Conservation (phyloP, 2,113 vertebrate species). For the Meleagris gallopavo region DNA sequence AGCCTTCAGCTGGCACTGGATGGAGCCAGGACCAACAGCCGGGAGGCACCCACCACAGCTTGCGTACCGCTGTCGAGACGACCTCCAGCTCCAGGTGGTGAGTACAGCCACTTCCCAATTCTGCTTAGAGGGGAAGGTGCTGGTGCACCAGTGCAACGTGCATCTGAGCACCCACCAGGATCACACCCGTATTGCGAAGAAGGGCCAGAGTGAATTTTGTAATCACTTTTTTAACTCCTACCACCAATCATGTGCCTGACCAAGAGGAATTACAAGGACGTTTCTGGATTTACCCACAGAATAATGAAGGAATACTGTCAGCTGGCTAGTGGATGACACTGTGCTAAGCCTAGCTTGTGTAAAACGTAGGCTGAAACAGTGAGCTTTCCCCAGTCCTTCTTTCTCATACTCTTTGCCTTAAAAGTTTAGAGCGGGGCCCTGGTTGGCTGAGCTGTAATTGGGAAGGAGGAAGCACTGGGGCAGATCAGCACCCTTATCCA, state of each 20-base stretch:
- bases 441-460: background rate
- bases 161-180: background rate
- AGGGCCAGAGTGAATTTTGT: background rate
- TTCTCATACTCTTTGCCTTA: background rate
- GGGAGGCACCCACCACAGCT: background rate
- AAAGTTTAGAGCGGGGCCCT: background rate
- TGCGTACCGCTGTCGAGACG: background rate
- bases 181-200: background rate
- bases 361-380: background rate
- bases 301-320: background rate
- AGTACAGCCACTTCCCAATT: background rate
- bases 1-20: conserved; percentile 78
- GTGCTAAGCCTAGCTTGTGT: background rate
- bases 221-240: accelerated
- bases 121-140: background rate
- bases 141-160: background rate
- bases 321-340: background rate
- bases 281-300: background rate
- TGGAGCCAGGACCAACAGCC: conserved; percentile 62
- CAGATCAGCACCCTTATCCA: background rate
- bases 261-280: background rate
- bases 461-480: background rate
- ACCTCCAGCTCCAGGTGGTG: background rate
- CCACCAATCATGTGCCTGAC: background rate
- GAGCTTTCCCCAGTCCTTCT: background rate